Evolutionary conservation across 92 coral and sea anemone species (phyloP), one percentile per base, ranked within the genome.

Genomic region (Bergia puertoricense): DNA sequence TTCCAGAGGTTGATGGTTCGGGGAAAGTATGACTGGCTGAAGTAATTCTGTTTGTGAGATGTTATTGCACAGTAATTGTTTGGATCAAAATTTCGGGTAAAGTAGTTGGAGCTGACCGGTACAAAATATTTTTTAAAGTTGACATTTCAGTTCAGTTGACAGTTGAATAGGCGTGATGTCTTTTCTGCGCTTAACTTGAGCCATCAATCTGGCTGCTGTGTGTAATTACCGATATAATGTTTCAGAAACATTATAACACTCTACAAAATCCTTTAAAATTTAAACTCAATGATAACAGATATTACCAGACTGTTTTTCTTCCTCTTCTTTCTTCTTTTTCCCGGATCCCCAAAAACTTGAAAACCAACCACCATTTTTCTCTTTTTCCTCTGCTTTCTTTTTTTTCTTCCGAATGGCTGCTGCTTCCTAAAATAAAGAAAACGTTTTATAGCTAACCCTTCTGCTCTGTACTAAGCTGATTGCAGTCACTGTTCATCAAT

Each of bases 321-420:
- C 85, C 20, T 89, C 85, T 44, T 91, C 92, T 57, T 88, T 90
- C 16, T 90, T 90, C 82, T 95, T 96, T 45, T 89, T 91, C 10
- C 92, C 90, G 69, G 93, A 92, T 68, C 99, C 97, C 92, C 91
- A 97, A 88, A 97, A 71, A 91, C 97, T 69, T 46, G 98, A 97
- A 88, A 97, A 94, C 82, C 78, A 87, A 0, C 98, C 94, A 6
- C 93, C 91, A 36, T 82, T 89, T 87, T 94, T 91, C 51, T 92
- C 88, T 78, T 95, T 97, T 82, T 97, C 95, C 76, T 94, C 93
- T 20, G 95, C 96, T 56, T 92, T 93, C 79, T 90, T 94, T 86
- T 91, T 96, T 89, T 95, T 97, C 85, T 92, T 95, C 90, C 95
- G 92, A 71, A 95, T 81, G 39, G 96, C 95, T 40, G 94, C 92